Percentiles rank a stretch among this genome's conserved stretches.
Conservation (phyloP, 2,888 invertebrate species). For the Stenodema calcarata region DNA sequence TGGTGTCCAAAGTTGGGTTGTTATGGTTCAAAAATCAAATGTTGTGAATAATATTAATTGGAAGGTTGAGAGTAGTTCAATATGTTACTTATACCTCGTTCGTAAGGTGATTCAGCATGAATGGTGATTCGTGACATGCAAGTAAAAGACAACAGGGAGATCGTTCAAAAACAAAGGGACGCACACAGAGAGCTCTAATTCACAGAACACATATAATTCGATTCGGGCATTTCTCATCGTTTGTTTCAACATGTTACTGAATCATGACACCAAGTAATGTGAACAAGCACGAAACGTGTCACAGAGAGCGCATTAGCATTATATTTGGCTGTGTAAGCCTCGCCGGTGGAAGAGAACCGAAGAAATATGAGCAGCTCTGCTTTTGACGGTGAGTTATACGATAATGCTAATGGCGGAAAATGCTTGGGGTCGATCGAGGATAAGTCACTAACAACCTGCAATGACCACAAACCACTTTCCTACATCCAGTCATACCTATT, state of each 20-base stretch:
- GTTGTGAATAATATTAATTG: too few species aligned
- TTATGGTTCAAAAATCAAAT: too few species aligned
- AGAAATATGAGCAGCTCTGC: background rate
- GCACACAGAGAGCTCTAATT: too few species aligned
- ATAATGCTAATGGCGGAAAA: background rate
- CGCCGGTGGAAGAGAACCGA: background rate
- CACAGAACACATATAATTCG: too few species aligned
- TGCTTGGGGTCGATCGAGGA: background rate
- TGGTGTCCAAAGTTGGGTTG: too few species aligned
- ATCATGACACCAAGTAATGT: background rate
- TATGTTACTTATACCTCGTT: too few species aligned
- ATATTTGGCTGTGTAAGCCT: background rate
- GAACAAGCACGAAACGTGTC: background rate
- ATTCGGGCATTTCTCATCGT: background rate
- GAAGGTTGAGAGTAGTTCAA: too few species aligned
- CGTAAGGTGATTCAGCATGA: too few species aligned
- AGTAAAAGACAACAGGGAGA: too few species aligned
- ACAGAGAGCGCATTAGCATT: background rate
- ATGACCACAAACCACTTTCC: background rate
- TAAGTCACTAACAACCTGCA: background rate
- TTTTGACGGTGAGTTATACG: background rate
- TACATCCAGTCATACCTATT: background rate
- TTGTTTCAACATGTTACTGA: background rate
- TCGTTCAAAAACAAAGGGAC: too few species aligned
- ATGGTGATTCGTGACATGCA: too few species aligned